phyloP scores from a whole-genome alignment of 1,140 invertebrate genomes.

The Hermetia illucens region DNA sequence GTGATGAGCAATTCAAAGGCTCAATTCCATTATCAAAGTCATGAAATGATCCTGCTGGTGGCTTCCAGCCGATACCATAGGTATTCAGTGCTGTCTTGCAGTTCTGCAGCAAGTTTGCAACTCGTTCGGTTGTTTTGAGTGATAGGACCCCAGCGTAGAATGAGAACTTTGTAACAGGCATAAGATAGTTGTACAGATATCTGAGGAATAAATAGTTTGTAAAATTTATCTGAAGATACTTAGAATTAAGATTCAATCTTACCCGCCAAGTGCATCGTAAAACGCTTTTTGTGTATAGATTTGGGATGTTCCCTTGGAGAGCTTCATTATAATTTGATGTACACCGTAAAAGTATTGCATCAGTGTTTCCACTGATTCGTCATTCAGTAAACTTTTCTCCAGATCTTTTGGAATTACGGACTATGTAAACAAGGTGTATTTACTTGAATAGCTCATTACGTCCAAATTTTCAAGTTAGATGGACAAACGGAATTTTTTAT shows the following conservation, averaged over 20 bases:
- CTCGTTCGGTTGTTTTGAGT: conserved; percentile 12
- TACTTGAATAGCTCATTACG: neutral
- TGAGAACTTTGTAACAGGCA: conserved; percentile 22
- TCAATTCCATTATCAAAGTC: neutral
- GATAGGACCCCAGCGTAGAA: conserved; percentile 23
- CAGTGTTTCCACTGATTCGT: conserved; percentile 13
- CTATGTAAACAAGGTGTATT: conserved; percentile 5
- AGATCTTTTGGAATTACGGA: conserved; percentile 8
- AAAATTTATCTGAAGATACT: too few relatives aligned
- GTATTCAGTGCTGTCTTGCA: conserved; percentile 20
- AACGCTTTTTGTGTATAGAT: conserved; percentile 15
- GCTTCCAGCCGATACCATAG: conserved; percentile 24
- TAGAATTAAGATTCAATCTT: too few relatives aligned
- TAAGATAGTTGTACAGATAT: conserved; percentile 16
- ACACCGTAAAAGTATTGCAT: conserved; percentile 22
- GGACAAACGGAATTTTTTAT: too few relatives aligned
- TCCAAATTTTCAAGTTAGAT: too few relatives aligned
- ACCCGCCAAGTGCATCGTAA: conserved; percentile 25
- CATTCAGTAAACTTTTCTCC: conserved; percentile 7
- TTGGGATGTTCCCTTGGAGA: conserved; percentile 9
- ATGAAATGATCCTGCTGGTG: conserved; percentile 12
- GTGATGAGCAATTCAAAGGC: conserved; percentile 4
- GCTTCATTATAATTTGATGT: conserved; percentile 15
- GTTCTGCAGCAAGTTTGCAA: conserved; percentile 14
- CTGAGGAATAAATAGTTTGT: too few relatives aligned